Evolutionary conservation across 2,113 vertebrate genomes (phyloP).

Genomic region (Bombycilla garrulus): DNA sequence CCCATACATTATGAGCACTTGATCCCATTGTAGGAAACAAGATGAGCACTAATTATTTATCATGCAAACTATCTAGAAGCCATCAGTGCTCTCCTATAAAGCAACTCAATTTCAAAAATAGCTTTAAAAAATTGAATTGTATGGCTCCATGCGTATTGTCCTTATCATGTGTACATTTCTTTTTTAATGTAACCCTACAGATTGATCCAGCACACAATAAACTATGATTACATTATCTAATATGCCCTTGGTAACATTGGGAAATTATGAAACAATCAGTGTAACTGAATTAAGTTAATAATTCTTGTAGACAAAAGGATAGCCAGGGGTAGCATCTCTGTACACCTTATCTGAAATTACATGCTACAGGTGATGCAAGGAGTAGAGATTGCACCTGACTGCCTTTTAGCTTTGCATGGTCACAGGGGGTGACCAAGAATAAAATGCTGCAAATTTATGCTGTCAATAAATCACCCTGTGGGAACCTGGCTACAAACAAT

Average conservation of each 20-base stretch:
- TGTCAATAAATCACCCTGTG: neutral
- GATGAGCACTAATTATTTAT: neutral
- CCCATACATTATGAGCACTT: neutral
- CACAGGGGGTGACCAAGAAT: neutral
- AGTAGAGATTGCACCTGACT: neutral
- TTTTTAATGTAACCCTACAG: neutral
- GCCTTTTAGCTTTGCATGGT: neutral
- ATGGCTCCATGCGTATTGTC: neutral
- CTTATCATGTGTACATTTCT: neutral
- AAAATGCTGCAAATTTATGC: neutral
- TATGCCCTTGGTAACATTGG: neutral
- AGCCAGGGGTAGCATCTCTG: neutral
- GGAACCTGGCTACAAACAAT: neutral
- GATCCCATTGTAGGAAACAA: neutral
- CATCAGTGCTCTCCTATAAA: neutral
- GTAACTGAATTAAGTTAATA: slow-evolving; percentile 1
- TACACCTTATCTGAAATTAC: neutral
- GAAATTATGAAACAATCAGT: neutral
- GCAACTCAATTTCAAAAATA: neutral
- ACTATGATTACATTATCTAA: neutral
- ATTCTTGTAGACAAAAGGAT: neutral
- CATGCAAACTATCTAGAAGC: neutral
- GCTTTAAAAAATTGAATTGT: neutral
- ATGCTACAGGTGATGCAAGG: neutral
- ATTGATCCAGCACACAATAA: neutral